Evolutionary conservation across 2,888 invertebrate species (phyloP).

Genomic region (Hypselothyrea guttata): DNA sequence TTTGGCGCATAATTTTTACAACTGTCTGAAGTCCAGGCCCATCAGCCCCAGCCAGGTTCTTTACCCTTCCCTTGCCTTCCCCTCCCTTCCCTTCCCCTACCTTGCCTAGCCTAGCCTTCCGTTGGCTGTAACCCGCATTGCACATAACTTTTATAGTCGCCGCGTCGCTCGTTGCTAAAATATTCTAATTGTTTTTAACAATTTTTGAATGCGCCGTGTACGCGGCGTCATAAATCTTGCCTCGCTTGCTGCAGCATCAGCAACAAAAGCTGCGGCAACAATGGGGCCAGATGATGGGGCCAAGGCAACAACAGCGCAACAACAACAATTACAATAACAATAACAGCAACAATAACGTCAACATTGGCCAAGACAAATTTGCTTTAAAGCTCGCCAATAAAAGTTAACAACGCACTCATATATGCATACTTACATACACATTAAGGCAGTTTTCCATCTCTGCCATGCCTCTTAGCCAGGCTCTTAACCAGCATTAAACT

Average conservation of each 20-base stretch:
- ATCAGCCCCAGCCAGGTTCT: not conserved
- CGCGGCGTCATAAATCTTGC: conserved; percentile 70
- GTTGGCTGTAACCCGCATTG: conserved; percentile 48
- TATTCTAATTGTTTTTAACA: conserved; percentile 77
- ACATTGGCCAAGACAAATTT: conserved; percentile 71
- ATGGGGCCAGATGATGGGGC: conserved; percentile 59
- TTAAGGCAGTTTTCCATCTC: conserved; percentile 36
- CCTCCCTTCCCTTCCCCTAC: not conserved
- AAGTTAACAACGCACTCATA: conserved; percentile 68
- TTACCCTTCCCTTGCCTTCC: too few relatives aligned
- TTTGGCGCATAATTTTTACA: conserved; percentile 74
- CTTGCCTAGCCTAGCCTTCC: not conserved
- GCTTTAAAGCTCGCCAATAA: conserved; percentile 77
- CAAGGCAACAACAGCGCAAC: conserved; percentile 38
- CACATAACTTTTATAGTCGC: conserved; percentile 74
- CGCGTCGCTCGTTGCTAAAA: conserved; percentile 67
- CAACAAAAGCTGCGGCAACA: conserved; percentile 28
- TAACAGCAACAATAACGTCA: conserved; percentile 9
- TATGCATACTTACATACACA: conserved; percentile 53
- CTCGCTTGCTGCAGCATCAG: conserved; percentile 50
- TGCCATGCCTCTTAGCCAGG: conserved; percentile 26
- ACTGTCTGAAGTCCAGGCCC: conserved; percentile 40
- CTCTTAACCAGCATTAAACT: conserved; percentile 44
- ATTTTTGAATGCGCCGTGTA: conserved; percentile 71
- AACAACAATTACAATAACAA: conserved; percentile 13